These are phyloP conservation scores for Halcyon badia DNA, from an alignment of 2,797 vertebrate species.

Conservation along the genomic window DNA sequence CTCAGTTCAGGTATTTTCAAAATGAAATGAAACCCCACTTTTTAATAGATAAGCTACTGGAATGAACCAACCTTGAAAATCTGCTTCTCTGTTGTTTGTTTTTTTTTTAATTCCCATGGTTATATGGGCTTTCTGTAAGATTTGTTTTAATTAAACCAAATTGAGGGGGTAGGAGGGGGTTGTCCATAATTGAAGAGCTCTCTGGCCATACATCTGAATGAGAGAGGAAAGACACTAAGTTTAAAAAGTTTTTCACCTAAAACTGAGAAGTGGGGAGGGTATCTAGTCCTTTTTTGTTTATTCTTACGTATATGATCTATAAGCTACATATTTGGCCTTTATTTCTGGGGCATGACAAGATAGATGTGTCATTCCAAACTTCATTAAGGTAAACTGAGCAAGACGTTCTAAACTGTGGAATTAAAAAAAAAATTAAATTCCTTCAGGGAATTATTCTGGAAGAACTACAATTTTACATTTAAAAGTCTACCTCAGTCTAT, in stretches of 20 bases:
- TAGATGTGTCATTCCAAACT: not conserved
- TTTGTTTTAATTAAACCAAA: not conserved
- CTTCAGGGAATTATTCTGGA: not conserved
- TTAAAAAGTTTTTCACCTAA: not conserved
- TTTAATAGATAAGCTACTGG: not conserved
- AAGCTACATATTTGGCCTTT: not conserved
- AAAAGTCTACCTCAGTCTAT: not conserved
- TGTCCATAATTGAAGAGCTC: not conserved
- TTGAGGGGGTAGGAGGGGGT: too few species aligned
- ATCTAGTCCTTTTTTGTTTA: not conserved
- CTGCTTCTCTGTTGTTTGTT: not conserved
- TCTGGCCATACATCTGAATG: not conserved
- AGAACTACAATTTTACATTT: not conserved
- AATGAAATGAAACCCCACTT: not conserved
- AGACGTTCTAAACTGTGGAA: not conserved
- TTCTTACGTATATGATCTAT: not conserved
- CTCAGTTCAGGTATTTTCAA: not conserved
- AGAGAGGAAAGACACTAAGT: not conserved
- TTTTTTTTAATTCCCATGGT: not conserved
- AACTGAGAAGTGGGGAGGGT: not conserved
- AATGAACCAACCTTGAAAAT: not conserved
- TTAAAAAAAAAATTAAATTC: not conserved
- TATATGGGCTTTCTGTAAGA: not conserved
- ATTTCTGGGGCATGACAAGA: not conserved
- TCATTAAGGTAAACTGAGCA: not conserved